Evolutionary conservation across 2,113 vertebrate genomes (phyloP).

Genomic region (Gobio gobio): DNA sequence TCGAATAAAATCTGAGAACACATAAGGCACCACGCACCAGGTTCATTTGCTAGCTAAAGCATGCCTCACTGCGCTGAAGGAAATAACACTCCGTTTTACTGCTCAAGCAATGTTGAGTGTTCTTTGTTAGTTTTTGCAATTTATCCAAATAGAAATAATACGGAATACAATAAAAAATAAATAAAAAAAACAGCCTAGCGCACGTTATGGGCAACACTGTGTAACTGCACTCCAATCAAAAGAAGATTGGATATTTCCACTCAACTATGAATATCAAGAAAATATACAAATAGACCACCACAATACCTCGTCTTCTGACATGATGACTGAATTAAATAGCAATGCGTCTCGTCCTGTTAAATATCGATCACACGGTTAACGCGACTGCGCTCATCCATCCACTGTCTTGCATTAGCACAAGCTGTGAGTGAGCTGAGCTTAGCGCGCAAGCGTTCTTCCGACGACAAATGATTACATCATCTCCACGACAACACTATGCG

Average conservation of each 20-base stretch:
- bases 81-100: background rate
- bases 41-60: background rate
- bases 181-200: background rate
- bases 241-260: background rate
- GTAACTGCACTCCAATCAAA: background rate
- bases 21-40: background rate
- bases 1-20: constrained; percentile 94
- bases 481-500: constrained; percentile 6
- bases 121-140: background rate
- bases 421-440: background rate
- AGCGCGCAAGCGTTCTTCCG: constrained; percentile 64
- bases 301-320: constrained; percentile 82
- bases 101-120: background rate
- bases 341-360: background rate
- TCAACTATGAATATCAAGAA: background rate
- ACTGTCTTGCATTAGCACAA: constrained; percentile 75
- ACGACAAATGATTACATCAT: constrained; percentile 40
- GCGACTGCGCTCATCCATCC: constrained; percentile 38
- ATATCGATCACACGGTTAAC: constrained; percentile 25
- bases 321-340: constrained; percentile 58
- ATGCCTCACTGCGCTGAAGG: background rate
- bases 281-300: background rate
- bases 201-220: background rate
- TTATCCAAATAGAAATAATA: background rate
- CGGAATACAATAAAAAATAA: too few relatives aligned